These are phyloP conservation scores for Ctenosaura bakeri DNA, from an alignment of 2,797 vertebrate species.

Conservation along the genomic window DNA sequence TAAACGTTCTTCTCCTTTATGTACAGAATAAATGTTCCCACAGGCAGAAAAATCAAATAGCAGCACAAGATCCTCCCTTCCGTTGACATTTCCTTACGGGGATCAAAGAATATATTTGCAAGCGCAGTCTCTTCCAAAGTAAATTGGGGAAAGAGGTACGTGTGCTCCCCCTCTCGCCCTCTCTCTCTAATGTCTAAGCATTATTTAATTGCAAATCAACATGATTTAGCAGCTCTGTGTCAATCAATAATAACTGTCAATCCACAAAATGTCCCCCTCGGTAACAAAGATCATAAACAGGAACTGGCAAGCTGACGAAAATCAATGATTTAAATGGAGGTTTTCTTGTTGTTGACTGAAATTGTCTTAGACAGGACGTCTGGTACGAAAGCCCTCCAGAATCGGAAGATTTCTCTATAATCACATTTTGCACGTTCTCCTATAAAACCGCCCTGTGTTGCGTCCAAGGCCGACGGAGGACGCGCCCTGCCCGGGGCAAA, in stretches of 20 bases:
- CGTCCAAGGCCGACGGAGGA: background rate
- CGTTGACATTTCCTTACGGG: background rate
- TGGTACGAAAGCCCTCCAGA: background rate
- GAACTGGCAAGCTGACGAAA: conserved; percentile 8
- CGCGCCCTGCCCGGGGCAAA: background rate
- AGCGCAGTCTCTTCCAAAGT: background rate
- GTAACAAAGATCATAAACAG: conserved; percentile 9
- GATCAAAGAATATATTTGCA: background rate
- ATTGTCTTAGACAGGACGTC: background rate
- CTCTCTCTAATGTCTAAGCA: background rate
- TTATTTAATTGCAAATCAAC: conserved; percentile 42
- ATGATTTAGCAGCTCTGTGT: conserved; percentile 3
- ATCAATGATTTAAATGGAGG: conserved; percentile 37
- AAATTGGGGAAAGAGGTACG: background rate
- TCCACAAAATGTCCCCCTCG: conserved; percentile 33
- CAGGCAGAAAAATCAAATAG: background rate
- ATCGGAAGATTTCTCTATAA: background rate
- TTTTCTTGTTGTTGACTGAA: background rate
- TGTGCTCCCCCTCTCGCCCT: background rate
- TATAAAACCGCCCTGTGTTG: too few relatives aligned
- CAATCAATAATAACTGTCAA: conserved; percentile 40
- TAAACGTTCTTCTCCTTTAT: background rate
- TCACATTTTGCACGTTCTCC: conserved; percentile 2
- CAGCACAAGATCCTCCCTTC: background rate
- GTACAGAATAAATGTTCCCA: background rate